These are phyloP conservation scores for Lagocephalus sceleratus DNA, from an alignment of 2,797 vertebrate species.

Conservation along the genomic window DNA sequence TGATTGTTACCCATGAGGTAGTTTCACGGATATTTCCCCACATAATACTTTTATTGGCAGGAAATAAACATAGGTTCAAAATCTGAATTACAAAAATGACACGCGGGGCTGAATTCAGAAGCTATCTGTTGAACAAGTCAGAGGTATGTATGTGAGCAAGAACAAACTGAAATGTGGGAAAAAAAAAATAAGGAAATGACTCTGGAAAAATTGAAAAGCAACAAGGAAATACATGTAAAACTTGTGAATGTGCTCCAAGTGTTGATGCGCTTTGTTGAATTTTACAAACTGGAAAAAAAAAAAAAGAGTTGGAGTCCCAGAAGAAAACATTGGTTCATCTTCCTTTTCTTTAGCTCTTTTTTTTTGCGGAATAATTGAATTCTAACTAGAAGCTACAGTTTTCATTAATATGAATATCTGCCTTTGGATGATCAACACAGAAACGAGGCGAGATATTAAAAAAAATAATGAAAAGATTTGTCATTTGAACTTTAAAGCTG, in stretches of 20 bases:
- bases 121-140: too few relatives aligned
- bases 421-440: constrained; percentile 8
- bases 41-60: too few relatives aligned
- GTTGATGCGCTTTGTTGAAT: constrained; percentile 3
- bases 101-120: too few relatives aligned
- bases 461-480: neutral
- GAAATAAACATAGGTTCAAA: too few relatives aligned
- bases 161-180: too few relatives aligned
- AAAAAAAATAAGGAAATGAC: too few relatives aligned
- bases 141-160: too few relatives aligned
- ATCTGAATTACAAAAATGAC: too few relatives aligned
- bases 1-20: too few relatives aligned
- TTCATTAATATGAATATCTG: constrained; percentile 13
- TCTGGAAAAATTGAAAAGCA: neutral
- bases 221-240: constrained; percentile 25
- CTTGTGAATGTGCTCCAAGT: constrained; percentile 19
- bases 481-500: constrained; percentile 20
- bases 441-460: neutral
- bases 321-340: neutral
- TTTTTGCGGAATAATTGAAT: constrained; percentile 5
- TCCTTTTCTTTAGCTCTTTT: neutral
- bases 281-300: constrained; percentile 12
- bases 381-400: constrained; percentile 3
- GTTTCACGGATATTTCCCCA: too few relatives aligned
- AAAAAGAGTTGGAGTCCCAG: neutral